Percentiles rank a stretch among this genome's conserved stretches.
phyloP scores from a whole-genome alignment of 2,113 vertebrate genomes.

The Phaetusa simplex region DNA sequence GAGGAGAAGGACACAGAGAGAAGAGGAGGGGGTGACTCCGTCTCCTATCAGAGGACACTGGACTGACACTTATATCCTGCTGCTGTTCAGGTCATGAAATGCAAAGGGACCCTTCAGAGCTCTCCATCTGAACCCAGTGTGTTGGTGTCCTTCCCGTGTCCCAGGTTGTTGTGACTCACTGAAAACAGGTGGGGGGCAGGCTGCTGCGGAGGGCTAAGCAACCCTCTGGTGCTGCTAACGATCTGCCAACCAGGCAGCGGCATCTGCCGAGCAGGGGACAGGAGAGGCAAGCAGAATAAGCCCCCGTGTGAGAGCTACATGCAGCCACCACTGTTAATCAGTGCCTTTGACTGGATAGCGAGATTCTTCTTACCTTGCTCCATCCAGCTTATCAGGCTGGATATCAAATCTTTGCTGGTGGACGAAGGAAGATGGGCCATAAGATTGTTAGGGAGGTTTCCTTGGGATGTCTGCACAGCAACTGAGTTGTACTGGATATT shows the following conservation, averaged over 20 bases:
- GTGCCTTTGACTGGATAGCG: not conserved
- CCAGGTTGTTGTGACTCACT: not conserved
- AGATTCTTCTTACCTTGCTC: not conserved
- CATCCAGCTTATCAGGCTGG: not conserved
- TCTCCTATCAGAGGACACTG: not conserved
- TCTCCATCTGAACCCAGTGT: not conserved
- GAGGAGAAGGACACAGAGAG: not conserved
- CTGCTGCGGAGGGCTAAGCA: not conserved
- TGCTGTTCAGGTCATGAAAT: not conserved
- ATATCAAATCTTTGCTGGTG: not conserved
- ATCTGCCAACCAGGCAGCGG: accelerated
- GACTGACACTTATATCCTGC: not conserved
- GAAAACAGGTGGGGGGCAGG: not conserved
- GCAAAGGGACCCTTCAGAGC: not conserved
- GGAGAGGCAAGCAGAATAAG: not conserved
- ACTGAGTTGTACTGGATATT: not conserved
- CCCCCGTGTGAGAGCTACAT: accelerated
- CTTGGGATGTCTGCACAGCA: not conserved
- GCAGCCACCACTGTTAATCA: not conserved
- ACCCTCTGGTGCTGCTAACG: not conserved
- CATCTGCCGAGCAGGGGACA: accelerated
- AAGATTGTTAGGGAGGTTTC: not conserved
- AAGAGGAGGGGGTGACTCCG: not conserved
- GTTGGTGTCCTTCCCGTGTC: not conserved
- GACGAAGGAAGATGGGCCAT: not conserved